Conservation (phyloP, 2,113 vertebrate genomes). For the Corythoichthys haematopterus region DNA sequence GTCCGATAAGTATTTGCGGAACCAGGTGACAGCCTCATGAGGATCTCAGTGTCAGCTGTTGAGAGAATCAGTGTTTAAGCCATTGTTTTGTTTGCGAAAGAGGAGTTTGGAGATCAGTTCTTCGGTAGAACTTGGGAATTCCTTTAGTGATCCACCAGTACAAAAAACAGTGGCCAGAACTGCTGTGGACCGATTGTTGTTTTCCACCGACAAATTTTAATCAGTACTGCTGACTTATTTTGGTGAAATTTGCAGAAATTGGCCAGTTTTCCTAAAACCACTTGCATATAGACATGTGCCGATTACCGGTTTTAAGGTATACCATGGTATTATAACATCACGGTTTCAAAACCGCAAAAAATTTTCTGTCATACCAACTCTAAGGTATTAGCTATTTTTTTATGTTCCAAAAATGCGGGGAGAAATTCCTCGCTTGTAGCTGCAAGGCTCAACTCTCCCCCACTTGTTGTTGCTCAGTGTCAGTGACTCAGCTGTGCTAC, state of each 20-base stretch:
- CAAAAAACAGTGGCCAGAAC: conserved; percentile 18
- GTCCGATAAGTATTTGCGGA: conserved; percentile 17
- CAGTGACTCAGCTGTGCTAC: no score
- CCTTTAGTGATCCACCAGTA: conserved; percentile 11
- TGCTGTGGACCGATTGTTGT: neutral
- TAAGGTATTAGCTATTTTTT: no score
- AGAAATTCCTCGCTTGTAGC: no score
- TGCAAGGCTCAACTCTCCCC: no score
- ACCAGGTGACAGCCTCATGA: conserved; percentile 18
- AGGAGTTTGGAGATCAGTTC: conserved; percentile 9
- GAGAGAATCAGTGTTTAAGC: neutral
- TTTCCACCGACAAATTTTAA: neutral
- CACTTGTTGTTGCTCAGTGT: no score
- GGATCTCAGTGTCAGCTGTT: conserved; percentile 4
- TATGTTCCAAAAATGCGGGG: no score
- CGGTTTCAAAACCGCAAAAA: no score
- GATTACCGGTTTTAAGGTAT: no score
- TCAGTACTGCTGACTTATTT: conserved; percentile 5
- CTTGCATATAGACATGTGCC: no score
- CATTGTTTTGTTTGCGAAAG: neutral
- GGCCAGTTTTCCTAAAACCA: neutral
- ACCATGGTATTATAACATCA: no score
- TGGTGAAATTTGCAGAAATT: conserved; percentile 11
- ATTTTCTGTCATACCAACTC: no score
- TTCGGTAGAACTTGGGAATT: conserved; percentile 8